Evolutionary conservation across 2,113 vertebrate genomes (phyloP), one percentile per base, ranked within the genome.

Genomic region (Asarcornis scutulata): DNA sequence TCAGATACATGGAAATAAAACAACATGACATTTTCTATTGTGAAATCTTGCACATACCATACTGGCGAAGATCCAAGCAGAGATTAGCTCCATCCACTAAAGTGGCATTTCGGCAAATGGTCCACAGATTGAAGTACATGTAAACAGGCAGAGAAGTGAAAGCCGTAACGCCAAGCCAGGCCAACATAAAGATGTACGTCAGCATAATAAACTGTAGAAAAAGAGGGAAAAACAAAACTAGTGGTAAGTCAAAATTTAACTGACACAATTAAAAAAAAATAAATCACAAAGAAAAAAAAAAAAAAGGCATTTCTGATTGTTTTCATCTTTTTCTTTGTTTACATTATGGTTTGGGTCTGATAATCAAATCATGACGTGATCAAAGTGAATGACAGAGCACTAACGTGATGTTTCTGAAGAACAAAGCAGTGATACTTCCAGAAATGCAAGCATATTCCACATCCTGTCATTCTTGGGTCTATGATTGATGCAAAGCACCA

Each of bases 51-150:
- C 69, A 97, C 98, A 4, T 98, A 99, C 99, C 99, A 69, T 99
- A 99, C 89, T 99, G 99, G 95, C 99, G 99, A 59, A 99, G 99
- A 87, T 99, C 99, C 98, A 99, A 89, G 97, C 99, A 99, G 93
- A 99, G 98, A 50, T 98, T 98, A 31, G 98, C 97, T 74, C 98
- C 99, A 66, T 99, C 98, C 92, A 99, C 98, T n/a, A 98, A 62
- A 0, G 99, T 99, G 53, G 98, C 98, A 66, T 99, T 99, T 96
- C 99, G 98, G 97, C 99, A 99, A 95, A 99, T 99, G 94, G 98
- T 99, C 99, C 99, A 99, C 97, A 99, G 98, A 89, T 99, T 99
- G 97, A 99, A 99, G 96, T 99, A 99, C 98, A 99, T 99, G 93
- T 99, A 99, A 96, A 99, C 99, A 5, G 99, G 99, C 90, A 99